These are phyloP conservation scores for Actias luna DNA, from an alignment of 2,888 invertebrate species.

Conservation along the genomic window DNA sequence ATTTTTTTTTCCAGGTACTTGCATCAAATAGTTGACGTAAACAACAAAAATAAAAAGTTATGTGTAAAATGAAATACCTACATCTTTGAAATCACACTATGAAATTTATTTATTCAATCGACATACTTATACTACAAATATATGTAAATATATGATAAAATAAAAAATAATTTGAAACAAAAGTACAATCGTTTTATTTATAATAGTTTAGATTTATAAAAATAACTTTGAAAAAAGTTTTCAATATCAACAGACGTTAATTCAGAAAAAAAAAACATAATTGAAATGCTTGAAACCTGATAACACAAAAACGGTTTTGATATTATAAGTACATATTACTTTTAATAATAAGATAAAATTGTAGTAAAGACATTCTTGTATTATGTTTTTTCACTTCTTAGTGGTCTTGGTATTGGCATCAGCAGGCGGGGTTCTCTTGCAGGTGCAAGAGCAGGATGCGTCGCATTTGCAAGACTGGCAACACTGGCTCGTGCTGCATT, in stretches of 20 bases:
- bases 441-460: slow-evolving; percentile 63
- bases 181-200: neutral
- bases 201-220: neutral
- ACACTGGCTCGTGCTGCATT: slow-evolving; percentile 68
- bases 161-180: neutral
- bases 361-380: slow-evolving; percentile 5
- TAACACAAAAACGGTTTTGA: neutral
- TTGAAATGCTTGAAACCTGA: neutral
- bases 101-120: neutral
- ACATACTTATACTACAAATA: neutral
- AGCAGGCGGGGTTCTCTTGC: slow-evolving; percentile 50
- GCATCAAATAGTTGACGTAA: slow-evolving; percentile 28
- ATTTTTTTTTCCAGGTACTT: slow-evolving; percentile 43
- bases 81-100: neutral
- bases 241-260: neutral
- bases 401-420: slow-evolving; percentile 41
- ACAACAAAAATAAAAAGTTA: neutral
- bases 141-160: neutral
- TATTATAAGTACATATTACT: neutral
- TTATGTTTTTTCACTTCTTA: slow-evolving; percentile 50
- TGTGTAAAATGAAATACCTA: neutral
- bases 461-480: slow-evolving; percentile 70
- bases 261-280: neutral
- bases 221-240: neutral
- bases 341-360: slow-evolving; percentile 11